phyloP scores from a whole-genome alignment of 2,797 vertebrate genomes.

The Manis pentadactyla region DNA sequence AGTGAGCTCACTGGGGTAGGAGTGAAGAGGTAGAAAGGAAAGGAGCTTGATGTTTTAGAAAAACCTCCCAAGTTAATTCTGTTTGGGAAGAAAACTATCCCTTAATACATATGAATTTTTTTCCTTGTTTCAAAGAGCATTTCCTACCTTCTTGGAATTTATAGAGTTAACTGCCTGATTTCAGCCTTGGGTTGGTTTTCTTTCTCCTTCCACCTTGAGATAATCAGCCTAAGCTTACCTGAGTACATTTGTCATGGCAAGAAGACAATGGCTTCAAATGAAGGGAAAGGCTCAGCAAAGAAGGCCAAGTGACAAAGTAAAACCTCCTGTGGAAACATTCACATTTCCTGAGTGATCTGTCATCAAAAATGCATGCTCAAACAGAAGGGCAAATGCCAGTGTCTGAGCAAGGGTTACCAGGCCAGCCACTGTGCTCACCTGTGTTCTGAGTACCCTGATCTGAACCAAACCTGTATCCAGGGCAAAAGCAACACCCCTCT shows the following conservation, averaged over 20 bases:
- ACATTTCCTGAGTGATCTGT: slow-evolving; percentile 40
- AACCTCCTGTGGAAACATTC: slow-evolving; percentile 1
- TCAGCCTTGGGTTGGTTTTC: background rate
- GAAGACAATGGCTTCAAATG: slow-evolving; percentile 65
- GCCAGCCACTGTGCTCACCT: background rate
- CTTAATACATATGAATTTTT: background rate
- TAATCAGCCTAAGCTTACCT: slow-evolving; percentile 65
- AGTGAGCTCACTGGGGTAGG: background rate
- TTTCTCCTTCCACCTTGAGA: slow-evolving; percentile 58
- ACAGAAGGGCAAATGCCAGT: too few species aligned
- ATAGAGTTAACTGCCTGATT: slow-evolving; percentile 52
- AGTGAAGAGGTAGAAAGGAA: background rate
- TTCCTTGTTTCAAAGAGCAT: background rate
- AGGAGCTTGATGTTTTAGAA: background rate
- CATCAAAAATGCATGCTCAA: background rate
- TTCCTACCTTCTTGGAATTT: background rate
- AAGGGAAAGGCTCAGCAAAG: slow-evolving; percentile 43
- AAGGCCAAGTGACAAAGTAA: slow-evolving; percentile 49
- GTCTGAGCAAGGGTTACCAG: accelerated
- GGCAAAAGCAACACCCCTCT: background rate
- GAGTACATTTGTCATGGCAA: slow-evolving; percentile 69
- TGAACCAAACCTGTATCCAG: background rate
- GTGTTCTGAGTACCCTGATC: background rate
- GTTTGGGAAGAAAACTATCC: background rate
- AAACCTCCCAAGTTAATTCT: background rate